Evolutionary conservation across 2,797 vertebrate species (phyloP).

Genomic region (Sphaeramia orbicularis): DNA sequence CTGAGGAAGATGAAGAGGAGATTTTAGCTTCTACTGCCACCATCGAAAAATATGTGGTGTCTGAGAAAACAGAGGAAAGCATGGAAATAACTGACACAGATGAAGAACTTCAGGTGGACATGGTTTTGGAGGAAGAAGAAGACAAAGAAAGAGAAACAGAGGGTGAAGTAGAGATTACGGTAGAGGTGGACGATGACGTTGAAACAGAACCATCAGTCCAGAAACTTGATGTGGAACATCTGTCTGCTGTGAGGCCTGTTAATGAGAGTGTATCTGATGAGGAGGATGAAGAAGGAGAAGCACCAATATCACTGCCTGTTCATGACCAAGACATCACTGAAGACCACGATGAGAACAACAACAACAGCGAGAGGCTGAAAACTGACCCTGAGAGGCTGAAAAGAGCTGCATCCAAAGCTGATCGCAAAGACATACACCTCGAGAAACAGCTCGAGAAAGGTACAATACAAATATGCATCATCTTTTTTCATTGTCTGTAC

Average conservation of each 20-base stretch:
- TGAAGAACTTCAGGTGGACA: neutral
- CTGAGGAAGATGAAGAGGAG: slow-evolving; percentile 6
- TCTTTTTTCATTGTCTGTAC: slow-evolving; percentile 31
- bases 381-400: slow-evolving; percentile 41
- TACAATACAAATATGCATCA: slow-evolving; percentile 46
- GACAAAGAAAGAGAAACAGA: slow-evolving; percentile 20
- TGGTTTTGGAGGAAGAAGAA: slow-evolving; percentile 1
- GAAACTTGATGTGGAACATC: slow-evolving; percentile 34
- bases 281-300: slow-evolving; percentile 33
- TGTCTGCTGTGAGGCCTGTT: slow-evolving; percentile 19
- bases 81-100: slow-evolving; percentile 2
- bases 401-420: slow-evolving; percentile 16
- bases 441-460: slow-evolving; percentile 64
- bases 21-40: neutral
- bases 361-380: slow-evolving; percentile 71
- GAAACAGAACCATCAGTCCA: slow-evolving; percentile 23
- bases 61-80: slow-evolving; percentile 7
- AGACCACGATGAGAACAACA: slow-evolving; percentile 72
- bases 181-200: slow-evolving; percentile 22
- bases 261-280: slow-evolving; percentile 24
- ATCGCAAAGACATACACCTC: slow-evolving; percentile 28
- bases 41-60: neutral
- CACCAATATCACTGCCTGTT: neutral
- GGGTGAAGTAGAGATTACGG: slow-evolving; percentile 5
- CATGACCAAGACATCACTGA: slow-evolving; percentile 31